These are phyloP conservation scores for Gastrophysa polygoni DNA, from an alignment of 2,888 invertebrate genomes.

Conservation along the genomic window DNA sequence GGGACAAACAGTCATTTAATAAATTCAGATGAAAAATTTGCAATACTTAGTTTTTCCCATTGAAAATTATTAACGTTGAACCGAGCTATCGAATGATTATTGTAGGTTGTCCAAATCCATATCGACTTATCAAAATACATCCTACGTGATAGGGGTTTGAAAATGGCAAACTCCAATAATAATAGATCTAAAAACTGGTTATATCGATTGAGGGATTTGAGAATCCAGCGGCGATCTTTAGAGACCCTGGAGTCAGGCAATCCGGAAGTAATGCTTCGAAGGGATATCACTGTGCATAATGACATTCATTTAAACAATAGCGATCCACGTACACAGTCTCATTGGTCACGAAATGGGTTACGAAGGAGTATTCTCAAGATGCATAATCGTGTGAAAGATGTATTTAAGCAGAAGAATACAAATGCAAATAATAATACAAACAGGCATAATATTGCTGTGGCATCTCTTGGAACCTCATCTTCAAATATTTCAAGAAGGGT, in stretches of 20 bases:
- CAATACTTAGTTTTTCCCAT: no score
- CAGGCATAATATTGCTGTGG: slow-evolving; percentile 30
- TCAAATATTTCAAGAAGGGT: slow-evolving; percentile 27
- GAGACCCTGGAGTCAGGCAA: slow-evolving; percentile 25
- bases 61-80: no score
- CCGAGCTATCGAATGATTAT: background rate
- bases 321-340: slow-evolving; percentile 25
- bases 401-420: slow-evolving; percentile 34
- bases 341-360: slow-evolving; percentile 38
- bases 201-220: slow-evolving; percentile 39
- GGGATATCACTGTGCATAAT: slow-evolving; percentile 29
- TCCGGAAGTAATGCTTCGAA: slow-evolving; percentile 25
- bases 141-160: background rate
- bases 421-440: slow-evolving; percentile 24
- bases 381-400: slow-evolving; percentile 47
- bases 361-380: slow-evolving; percentile 45
- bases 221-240: slow-evolving; percentile 34
- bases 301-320: background rate
- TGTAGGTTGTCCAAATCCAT: background rate
- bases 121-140: background rate
- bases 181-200: slow-evolving; percentile 42
- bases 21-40: no score
- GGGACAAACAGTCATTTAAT: no score
- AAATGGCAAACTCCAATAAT: slow-evolving; percentile 32
- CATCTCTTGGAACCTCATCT: slow-evolving; percentile 24